Percentiles rank a stretch among this genome's conserved stretches.
These are phyloP conservation scores for Tympanuchus pallidicinctus DNA, from an alignment of 2,113 vertebrate genomes.

Conservation along the genomic window DNA sequence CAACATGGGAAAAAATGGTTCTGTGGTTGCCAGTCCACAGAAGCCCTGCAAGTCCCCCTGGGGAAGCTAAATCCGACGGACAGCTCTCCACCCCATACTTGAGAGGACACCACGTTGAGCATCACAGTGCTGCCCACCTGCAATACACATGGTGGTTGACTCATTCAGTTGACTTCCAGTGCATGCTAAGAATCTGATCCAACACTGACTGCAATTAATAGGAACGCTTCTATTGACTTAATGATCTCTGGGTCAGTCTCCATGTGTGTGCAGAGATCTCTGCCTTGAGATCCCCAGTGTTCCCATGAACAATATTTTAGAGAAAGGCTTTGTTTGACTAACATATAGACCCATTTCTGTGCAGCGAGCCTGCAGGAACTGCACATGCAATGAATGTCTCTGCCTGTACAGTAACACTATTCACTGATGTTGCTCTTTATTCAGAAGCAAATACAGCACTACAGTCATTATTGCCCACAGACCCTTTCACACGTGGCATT, in stretches of 20 bases:
- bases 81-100: conserved; percentile 27
- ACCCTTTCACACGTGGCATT: neutral
- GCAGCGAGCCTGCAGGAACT: conserved; percentile 30
- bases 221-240: neutral
- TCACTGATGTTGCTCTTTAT: conserved; percentile 45
- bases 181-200: neutral
- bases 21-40: neutral
- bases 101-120: conserved; percentile 4
- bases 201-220: neutral
- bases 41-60: neutral
- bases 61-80: conserved; percentile 44
- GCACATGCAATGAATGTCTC: conserved; percentile 38
- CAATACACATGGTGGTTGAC: neutral
- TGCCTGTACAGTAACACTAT: conserved; percentile 34
- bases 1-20: neutral
- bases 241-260: neutral
- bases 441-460: conserved; percentile 31
- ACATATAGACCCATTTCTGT: conserved; percentile 16
- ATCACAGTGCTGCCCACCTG: conserved; percentile 10
- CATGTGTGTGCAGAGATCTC: neutral
- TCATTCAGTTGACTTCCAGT: neutral
- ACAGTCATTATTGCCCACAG: neutral
- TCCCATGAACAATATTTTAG: neutral
- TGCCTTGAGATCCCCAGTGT: neutral
- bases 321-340: conserved; percentile 27